These are phyloP conservation scores for Sebastes miniatus DNA, from an alignment of 2,797 vertebrate species.

Conservation along the genomic window DNA sequence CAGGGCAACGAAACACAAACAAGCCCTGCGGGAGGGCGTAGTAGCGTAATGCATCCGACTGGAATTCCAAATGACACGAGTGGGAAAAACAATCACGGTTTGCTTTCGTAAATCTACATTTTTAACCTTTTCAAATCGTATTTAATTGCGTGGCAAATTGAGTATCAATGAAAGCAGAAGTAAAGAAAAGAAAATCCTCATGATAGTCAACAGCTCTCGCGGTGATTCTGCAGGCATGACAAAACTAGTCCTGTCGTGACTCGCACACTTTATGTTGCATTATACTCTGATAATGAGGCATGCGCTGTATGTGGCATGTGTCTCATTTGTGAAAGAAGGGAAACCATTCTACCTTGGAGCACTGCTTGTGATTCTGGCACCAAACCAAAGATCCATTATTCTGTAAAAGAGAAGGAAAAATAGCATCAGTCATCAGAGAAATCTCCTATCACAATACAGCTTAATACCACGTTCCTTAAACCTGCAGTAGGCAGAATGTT, in stretches of 20 bases:
- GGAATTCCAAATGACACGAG: conserved; percentile 44
- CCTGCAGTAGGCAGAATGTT: too few species aligned
- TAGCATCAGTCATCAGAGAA: conserved; percentile 51
- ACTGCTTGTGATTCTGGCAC: conserved; percentile 98
- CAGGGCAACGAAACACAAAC: conserved; percentile 69
- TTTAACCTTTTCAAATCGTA: conserved; percentile 16
- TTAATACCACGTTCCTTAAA: background rate
- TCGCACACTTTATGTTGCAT: conserved; percentile 56
- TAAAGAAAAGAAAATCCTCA: conserved; percentile 13
- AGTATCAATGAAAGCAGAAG: conserved; percentile 24
- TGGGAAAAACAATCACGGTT: conserved; percentile 22
- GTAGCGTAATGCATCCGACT: conserved; percentile 12
- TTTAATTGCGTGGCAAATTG: conserved; percentile 22
- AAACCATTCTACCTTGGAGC: conserved; percentile 90
- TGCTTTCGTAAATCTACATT: conserved; percentile 25
- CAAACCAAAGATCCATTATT: conserved; percentile 95
- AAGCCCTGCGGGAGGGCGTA: conserved; percentile 57
- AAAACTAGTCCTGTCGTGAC: conserved; percentile 65
- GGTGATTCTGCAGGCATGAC: conserved; percentile 53
- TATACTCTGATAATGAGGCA: conserved; percentile 66
- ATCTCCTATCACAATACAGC: background rate
- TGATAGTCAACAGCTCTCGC: conserved; percentile 32
- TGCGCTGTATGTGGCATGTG: conserved; percentile 49
- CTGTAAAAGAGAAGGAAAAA: conserved; percentile 77
- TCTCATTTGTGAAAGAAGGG: conserved; percentile 49